phyloP scores from a whole-genome alignment of 2,113 vertebrate genomes.

The Oncorhynchus kisutch region DNA sequence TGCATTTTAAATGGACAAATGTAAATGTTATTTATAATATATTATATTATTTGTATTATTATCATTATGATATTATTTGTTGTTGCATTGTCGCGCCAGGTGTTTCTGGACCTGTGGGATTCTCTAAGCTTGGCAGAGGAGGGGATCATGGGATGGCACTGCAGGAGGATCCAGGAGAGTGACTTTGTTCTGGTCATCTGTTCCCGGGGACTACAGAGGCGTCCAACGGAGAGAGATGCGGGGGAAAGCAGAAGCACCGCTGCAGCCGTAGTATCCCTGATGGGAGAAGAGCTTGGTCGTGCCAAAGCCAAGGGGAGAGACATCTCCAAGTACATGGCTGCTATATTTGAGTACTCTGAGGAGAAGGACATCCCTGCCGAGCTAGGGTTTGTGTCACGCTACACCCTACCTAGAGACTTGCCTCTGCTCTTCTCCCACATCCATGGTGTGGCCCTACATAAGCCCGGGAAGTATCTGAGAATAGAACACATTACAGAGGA shows the following conservation, averaged over 20 bases:
- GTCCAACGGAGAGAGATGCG: neutral
- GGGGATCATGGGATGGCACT: slow-evolving; percentile 69
- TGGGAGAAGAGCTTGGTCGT: slow-evolving; percentile 67
- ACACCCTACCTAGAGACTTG: slow-evolving; percentile 66
- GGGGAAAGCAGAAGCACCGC: slow-evolving; percentile 13
- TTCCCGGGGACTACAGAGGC: slow-evolving; percentile 53
- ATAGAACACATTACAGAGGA: slow-evolving; percentile 68
- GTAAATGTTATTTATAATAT: too few species aligned
- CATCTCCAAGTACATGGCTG: slow-evolving; percentile 75
- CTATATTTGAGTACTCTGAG: slow-evolving; percentile 70
- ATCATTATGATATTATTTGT: too few species aligned
- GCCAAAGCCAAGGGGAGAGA: slow-evolving; percentile 58
- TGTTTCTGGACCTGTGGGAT: slow-evolving; percentile 77
- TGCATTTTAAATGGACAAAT: too few species aligned
- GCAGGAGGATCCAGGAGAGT: slow-evolving; percentile 63
- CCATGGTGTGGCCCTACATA: slow-evolving; percentile 67
- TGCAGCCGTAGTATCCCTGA: slow-evolving; percentile 48
- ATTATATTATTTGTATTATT: too few species aligned
- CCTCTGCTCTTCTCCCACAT: slow-evolving; percentile 76
- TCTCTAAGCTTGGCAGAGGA: slow-evolving; percentile 65
- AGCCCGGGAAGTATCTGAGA: slow-evolving; percentile 64
- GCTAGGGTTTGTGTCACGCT: slow-evolving; percentile 67
- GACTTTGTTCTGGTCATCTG: slow-evolving; percentile 75
- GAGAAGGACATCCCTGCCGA: slow-evolving; percentile 66
- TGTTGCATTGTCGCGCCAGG: slow-evolving; percentile 45